Percentiles rank a stretch among this genome's conserved stretches.
Conservation (phyloP, 2,113 vertebrate species). For the Steatornis caripensis region DNA sequence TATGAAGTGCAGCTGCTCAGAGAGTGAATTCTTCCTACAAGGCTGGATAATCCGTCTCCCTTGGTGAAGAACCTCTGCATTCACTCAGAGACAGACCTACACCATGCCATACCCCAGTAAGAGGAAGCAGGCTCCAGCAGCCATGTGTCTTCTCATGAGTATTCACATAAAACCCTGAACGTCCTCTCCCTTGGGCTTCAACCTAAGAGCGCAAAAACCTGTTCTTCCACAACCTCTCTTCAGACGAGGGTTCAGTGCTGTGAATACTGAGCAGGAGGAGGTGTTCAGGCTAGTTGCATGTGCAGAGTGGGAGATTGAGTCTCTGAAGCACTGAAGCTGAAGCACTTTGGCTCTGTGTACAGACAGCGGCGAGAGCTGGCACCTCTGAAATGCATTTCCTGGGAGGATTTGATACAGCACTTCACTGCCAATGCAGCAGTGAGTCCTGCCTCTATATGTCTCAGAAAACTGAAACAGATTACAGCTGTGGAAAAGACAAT, state of each 20-base stretch:
- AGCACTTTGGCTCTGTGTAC: background rate
- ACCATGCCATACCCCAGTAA: background rate
- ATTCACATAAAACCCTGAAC: background rate
- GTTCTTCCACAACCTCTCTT: background rate
- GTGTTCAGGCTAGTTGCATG: background rate
- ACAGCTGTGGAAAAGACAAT: background rate
- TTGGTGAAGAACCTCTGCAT: background rate
- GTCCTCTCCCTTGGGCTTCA: background rate
- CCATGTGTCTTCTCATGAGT: background rate
- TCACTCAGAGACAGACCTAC: background rate
- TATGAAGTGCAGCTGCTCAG: background rate
- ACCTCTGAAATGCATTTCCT: conserved; percentile 12
- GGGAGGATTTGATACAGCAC: background rate
- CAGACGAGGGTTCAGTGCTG: background rate
- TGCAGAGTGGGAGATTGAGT: background rate
- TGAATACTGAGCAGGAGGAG: background rate
- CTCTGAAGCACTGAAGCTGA: no score
- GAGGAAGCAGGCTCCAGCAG: background rate
- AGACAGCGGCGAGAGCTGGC: background rate
- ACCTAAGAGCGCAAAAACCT: background rate
- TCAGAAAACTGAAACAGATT: conserved; percentile 18
- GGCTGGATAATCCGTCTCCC: background rate
- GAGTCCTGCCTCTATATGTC: background rate
- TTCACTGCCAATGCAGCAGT: background rate
- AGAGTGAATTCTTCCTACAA: background rate